Base-by-base conservation (phyloP, 2,888 invertebrate genomes). In the Monopis laevigella region DNA sequence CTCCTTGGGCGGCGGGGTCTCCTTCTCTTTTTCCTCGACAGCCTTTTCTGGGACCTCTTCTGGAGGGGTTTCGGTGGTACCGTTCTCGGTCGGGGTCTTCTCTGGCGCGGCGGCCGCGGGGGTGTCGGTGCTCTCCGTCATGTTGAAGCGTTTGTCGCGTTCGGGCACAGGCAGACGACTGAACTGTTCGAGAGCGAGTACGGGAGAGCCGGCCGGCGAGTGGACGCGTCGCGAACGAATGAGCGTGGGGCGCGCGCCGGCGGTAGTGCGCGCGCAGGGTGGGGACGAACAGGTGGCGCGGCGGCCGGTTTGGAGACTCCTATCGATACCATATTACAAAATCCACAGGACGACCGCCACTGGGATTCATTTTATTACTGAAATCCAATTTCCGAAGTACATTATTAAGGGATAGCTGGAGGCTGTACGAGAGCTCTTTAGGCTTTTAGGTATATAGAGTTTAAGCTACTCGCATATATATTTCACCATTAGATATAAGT, bases 1-100 rank as follows among this genome's bases (percentile, higher is more conserved):
- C 78, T 92, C 90, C 70, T 91, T 90, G 51, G 88, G 87, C 51
- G 86, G 84, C 38, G 78, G 77, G 41, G 66, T 63, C 59, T 69
- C 69, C 58, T 81, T 82, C 56, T n/a, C n/a, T n/a, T n/a, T n/a
- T n/a, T 82, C 84, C 45, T 83, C 82, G 44, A 74, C 77, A 16
- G 78, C 74, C 56, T 81, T 82, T 47, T 84, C 84, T 17, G 84
- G 82, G 29, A 73, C 62, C 53, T 81, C 81, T 47, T 80, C 82
- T 39, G 65, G 69, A 18, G 80, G 77, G 28, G 78, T 73, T 45
- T 82, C 81, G 29, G 78, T 70, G 46, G 71, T 63, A 44, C 77
- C 73, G 56, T 82, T 80, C 58, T 81, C 74, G 51, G 84, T 83
- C 46, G 83, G 77, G 55, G 84, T 82, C 66, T 83, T 84, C 54